Evolutionary conservation across 2,797 vertebrate species (phyloP), one percentile per base, ranked within the genome.

Genomic region (Xerus rutilus): DNA sequence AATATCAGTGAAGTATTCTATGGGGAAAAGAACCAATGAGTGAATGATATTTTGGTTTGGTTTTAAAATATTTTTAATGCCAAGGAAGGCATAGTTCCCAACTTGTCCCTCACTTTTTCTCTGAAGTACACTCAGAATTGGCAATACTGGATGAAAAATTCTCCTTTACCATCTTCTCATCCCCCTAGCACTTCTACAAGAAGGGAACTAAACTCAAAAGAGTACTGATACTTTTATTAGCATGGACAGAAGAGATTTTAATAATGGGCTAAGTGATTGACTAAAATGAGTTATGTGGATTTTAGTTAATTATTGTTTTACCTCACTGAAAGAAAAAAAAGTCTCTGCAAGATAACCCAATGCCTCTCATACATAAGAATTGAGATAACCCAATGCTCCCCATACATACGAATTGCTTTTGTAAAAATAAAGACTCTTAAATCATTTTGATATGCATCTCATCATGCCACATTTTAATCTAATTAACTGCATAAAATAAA

Each of bases 401-500:
- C 11, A 59, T 70, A 74, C 52, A 64, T 83, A 82, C 91, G 30
- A 87, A 47, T 82, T 59, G 0, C 4, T 86, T 86, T 86, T 85
- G n/a, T 2, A 86, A 92, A 89, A 76, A 45, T 54, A 11, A 77
- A 65, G 30, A 45, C 5, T 32, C 57, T 81, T 54, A 91, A 72
- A 64, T 84, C 7, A 82, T 52, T 74, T 93, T 67, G 32, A 79
- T 64, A n/a, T 74, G 2, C 35, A n/a, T 62, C 54, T 84, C 74
- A 54, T 43, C 78, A 35, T 82, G 21, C 72, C 57, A 49, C 83
- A 92, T 85, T 93, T 81, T 86, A 70, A 76, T 82, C 62, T 78
- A 87, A 85, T 94, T 96, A 95, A 65, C 43, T 84, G 0, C 73
- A 25, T 79, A 54, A 90, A 85, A 62, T 54, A 88, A 94, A 67